Conservation (phyloP, 2,113 vertebrate genomes). For the Grammomys dolichurus region DNA sequence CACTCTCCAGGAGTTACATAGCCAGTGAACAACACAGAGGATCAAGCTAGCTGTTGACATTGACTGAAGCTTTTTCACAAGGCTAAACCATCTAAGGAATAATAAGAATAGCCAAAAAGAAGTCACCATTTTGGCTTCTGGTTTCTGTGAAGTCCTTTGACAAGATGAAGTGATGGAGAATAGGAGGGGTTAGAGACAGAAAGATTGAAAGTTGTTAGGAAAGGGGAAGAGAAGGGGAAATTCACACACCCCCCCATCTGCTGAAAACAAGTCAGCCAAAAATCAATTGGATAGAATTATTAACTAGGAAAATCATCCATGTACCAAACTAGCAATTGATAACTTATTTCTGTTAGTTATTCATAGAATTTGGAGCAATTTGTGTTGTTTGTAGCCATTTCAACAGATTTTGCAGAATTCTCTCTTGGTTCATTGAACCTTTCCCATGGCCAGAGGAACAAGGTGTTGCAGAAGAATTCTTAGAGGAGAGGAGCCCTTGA, state of each 20-base stretch:
- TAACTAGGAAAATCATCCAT: background rate
- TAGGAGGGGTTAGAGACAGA: background rate
- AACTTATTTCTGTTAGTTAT: background rate
- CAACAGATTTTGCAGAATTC: background rate
- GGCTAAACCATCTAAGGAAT: background rate
- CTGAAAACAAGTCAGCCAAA: conserved; percentile 7
- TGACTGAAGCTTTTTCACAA: background rate
- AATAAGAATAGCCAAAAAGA: background rate
- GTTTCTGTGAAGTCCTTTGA: background rate
- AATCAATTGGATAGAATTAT: background rate
- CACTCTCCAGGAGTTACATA: background rate
- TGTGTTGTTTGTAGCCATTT: background rate
- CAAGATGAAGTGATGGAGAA: background rate
- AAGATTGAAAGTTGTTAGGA: background rate
- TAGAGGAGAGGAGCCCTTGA: background rate
- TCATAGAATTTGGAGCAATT: background rate
- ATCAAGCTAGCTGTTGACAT: background rate
- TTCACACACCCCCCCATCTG: background rate
- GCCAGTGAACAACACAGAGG: background rate
- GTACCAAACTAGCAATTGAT: background rate
- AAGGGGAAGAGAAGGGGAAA: background rate
- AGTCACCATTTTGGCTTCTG: background rate
- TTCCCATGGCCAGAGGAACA: background rate
- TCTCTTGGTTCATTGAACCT: background rate
- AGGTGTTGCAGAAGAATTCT: background rate